A percentile compares a stretch with the other conserved stretches of the same genome.
phyloP scores from a whole-genome alignment of 53 echinoderm and acorn worm species.

The Actinopyga echinites region DNA sequence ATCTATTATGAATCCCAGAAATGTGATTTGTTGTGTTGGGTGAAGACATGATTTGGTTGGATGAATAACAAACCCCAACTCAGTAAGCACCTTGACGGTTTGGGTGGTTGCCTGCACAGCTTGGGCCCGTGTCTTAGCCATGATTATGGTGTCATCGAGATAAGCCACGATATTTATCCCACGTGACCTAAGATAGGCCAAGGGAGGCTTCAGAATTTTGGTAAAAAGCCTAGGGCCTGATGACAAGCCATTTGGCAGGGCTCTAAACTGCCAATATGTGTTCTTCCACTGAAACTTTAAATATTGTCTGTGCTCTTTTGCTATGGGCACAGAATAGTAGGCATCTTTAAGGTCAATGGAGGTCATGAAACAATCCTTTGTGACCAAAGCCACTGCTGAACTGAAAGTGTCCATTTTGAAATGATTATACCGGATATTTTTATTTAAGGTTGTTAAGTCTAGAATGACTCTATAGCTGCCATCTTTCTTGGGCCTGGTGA shows the following conservation, averaged over 20 bases:
- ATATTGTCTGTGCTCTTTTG: conserved; percentile 25
- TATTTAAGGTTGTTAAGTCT: conserved; percentile 50
- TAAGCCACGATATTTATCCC: conserved; percentile 17
- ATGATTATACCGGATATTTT: conserved; percentile 43
- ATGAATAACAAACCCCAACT: conserved; percentile 53
- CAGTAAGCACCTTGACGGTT: conserved; percentile 21
- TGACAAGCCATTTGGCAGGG: conserved; percentile 49
- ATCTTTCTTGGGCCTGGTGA: conserved; percentile 59
- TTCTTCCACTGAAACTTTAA: conserved; percentile 41
- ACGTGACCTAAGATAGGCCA: conserved; percentile 1
- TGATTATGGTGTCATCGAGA: conserved; percentile 41
- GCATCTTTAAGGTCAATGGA: conserved; percentile 59
- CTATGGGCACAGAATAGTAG: conserved; percentile 61
- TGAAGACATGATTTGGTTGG: conserved; percentile 58
- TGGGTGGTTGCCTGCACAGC: background rate
- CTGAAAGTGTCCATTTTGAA: conserved; percentile 64
- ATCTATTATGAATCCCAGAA: conserved; percentile 56
- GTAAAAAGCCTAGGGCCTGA: conserved; percentile 58
- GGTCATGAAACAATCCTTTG: conserved; percentile 46
- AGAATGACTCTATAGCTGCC: conserved; percentile 55
- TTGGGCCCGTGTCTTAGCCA: background rate
- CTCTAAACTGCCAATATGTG: conserved; percentile 36
- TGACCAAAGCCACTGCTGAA: conserved; percentile 26
- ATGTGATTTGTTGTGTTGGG: conserved; percentile 52
- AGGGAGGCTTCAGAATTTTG: conserved; percentile 48